Conservation (phyloP, 1,140 invertebrate species). For the Brachionus sp. region DNA sequence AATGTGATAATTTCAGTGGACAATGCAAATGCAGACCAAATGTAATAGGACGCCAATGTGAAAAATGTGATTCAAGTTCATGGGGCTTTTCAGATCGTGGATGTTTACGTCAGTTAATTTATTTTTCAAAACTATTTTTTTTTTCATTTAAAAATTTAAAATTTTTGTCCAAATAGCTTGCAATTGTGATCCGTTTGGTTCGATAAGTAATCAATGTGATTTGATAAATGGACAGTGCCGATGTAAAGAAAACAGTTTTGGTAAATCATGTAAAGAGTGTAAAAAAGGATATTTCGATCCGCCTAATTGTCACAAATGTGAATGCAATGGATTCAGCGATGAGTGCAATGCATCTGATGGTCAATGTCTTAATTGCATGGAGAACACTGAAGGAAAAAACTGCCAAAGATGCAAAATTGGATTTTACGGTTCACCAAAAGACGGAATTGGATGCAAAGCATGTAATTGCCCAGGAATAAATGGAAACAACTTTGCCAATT, state of each 20-base stretch:
- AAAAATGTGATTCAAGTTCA: conserved; percentile 75
- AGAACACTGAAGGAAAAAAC: conserved; percentile 77
- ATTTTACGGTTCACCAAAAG: conserved; percentile 90
- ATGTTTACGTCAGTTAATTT: conserved; percentile 68
- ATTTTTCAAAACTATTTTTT: conserved; percentile 71
- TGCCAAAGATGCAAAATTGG: conserved; percentile 85
- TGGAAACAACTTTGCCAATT: conserved; percentile 79
- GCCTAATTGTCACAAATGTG: conserved; percentile 86
- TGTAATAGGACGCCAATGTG: conserved; percentile 85
- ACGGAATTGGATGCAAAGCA: conserved; percentile 82
- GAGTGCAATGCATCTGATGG: conserved; percentile 83
- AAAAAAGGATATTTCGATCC: conserved; percentile 92
- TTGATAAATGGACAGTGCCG: conserved; percentile 46
- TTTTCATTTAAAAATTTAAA: conserved; percentile 70
- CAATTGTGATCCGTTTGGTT: conserved; percentile 82
- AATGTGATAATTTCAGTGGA: conserved; percentile 81
- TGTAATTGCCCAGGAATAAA: conserved; percentile 86
- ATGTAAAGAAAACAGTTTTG: conserved; percentile 74
- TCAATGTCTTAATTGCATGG: conserved; percentile 78
- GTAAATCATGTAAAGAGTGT: conserved; percentile 86
- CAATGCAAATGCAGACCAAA: conserved; percentile 85
- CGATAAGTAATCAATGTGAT: conserved; percentile 75
- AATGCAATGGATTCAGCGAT: conserved; percentile 93
- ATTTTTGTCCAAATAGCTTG: conserved; percentile 66
- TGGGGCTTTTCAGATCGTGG: conserved; percentile 86